Conservation (phyloP, 2,888 invertebrate genomes). For the Desoria tigrina region DNA sequence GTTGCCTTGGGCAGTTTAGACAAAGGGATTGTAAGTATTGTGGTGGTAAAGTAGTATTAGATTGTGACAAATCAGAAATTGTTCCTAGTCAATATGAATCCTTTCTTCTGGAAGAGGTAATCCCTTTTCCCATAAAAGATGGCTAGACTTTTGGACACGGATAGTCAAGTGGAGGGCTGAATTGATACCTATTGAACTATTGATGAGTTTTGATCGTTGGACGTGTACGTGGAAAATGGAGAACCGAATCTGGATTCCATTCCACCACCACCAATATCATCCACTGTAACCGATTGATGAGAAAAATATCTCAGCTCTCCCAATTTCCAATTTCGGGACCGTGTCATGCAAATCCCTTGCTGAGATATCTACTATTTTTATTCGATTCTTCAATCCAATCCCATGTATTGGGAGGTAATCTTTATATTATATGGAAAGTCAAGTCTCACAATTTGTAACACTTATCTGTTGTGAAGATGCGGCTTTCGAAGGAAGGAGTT, state of each 20-base stretch:
- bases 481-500: too few relatives aligned
- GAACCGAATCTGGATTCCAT: too few relatives aligned
- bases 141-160: not conserved
- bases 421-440: too few relatives aligned
- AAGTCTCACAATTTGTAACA: too few relatives aligned
- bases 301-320: not conserved
- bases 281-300: constrained; percentile 12
- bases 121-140: constrained; percentile 11
- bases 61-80: constrained; percentile 23
- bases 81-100: not conserved
- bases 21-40: not conserved
- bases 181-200: not conserved
- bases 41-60: not conserved
- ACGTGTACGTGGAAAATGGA: too few relatives aligned
- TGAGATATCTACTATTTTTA: too few relatives aligned
- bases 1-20: not conserved
- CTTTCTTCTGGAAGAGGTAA: constrained; percentile 7
- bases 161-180: not conserved
- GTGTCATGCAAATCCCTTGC: too few relatives aligned
- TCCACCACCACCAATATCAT: too few relatives aligned
- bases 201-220: not conserved
- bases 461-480: too few relatives aligned
- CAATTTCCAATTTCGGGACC: too few relatives aligned
- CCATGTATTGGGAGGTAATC: too few relatives aligned
- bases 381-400: too few relatives aligned